Conservation (phyloP, 2,888 invertebrate genomes). For the Oscheius myriophilus region DNA sequence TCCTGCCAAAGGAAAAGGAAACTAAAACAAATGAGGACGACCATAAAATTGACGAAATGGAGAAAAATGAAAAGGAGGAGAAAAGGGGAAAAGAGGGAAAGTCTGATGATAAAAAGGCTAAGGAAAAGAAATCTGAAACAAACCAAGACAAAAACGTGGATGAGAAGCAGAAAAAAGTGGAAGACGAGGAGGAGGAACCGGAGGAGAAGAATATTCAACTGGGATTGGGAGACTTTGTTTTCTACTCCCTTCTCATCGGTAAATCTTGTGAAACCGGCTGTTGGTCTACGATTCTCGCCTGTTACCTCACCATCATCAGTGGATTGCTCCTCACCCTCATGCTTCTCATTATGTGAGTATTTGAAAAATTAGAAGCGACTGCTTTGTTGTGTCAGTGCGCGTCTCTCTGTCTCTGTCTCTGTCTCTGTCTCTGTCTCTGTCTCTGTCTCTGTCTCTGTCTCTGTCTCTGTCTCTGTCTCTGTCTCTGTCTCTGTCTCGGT, state of each 20-base stretch:
- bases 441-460: too few relatives aligned
- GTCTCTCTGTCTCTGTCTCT: not conserved
- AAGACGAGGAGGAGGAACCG: constrained; percentile 4
- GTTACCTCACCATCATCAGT: constrained; percentile 17
- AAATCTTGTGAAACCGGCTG: constrained; percentile 8
- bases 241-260: constrained; percentile 10
- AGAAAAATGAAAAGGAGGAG: not conserved
- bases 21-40: too few relatives aligned
- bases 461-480: too few relatives aligned
- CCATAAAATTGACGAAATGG: too few relatives aligned
- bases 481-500: too few relatives aligned
- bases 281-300: constrained; percentile 11
- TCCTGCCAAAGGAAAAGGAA: too few relatives aligned
- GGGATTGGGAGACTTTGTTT: constrained; percentile 10
- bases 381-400: too few relatives aligned
- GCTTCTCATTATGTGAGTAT: constrained; percentile 13
- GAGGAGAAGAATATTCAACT: constrained; percentile 6
- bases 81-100: too few relatives aligned
- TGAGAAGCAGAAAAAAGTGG: not conserved
- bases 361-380: too few relatives aligned
- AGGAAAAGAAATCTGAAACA: too few relatives aligned
- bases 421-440: not conserved
- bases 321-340: constrained; percentile 14
- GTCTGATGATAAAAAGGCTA: too few relatives aligned
- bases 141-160: too few relatives aligned